A percentile compares a stretch with the other conserved stretches of the same genome.
Conservation (phyloP, 2,113 vertebrate genomes). For the Tretioscincus oriximinensis region DNA sequence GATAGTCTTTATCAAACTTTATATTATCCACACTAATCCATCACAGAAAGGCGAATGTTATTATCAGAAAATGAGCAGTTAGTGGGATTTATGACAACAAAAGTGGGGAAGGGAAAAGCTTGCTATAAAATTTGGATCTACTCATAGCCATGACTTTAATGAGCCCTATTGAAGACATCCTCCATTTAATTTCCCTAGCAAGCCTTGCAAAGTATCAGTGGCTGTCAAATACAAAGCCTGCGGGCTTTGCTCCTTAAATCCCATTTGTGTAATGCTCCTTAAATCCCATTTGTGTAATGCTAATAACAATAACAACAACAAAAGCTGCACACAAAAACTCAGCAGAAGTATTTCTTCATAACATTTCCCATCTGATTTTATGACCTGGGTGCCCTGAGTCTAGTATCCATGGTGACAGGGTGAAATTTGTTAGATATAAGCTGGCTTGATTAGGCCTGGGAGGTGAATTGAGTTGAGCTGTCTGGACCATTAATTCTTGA, state of each 20-base stretch:
- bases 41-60: neutral
- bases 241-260: neutral
- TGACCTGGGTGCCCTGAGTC: constrained; percentile 3
- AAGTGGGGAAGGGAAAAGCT: neutral
- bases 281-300: constrained; percentile 25
- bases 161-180: neutral
- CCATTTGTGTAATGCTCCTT: constrained; percentile 20
- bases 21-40: neutral
- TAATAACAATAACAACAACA: neutral
- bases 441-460: constrained; percentile 20
- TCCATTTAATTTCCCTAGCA: constrained; percentile 13
- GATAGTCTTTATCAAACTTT: neutral
- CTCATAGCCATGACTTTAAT: neutral
- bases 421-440: constrained; percentile 18
- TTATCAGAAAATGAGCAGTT: neutral
- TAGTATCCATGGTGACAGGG: constrained; percentile 26
- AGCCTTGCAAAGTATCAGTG: neutral
- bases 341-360: neutral
- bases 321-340: neutral
- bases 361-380: constrained; percentile 1
- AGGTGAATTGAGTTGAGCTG: constrained; percentile 16
- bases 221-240: neutral
- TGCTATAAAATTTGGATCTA: neutral
- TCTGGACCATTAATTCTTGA: constrained; percentile 27
- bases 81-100: neutral